Evolutionary conservation across 2,888 invertebrate species (phyloP).

Genomic region (Cephus nigrinus): DNA sequence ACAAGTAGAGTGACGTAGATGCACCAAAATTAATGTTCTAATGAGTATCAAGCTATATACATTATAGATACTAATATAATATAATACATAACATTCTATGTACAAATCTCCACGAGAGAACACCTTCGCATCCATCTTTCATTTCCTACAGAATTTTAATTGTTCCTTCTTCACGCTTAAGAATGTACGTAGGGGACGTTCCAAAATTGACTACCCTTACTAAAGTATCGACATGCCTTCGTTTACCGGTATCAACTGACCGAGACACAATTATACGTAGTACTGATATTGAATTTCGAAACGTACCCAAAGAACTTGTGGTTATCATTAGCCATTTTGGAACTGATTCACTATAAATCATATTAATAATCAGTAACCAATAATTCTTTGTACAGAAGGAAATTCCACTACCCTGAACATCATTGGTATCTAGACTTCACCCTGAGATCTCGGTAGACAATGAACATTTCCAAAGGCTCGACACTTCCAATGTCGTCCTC

Average conservation of each 20-base stretch:
- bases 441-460: not conserved
- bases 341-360: not conserved
- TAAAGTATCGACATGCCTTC: too few species aligned
- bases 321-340: not conserved
- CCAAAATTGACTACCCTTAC: too few species aligned
- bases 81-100: not conserved
- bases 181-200: too few species aligned
- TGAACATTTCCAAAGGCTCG: not conserved
- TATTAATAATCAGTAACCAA: not conserved
- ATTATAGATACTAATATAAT: not conserved
- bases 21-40: not conserved
- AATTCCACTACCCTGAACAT: not conserved
- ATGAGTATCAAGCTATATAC: not conserved
- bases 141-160: not conserved
- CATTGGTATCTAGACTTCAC: not conserved
- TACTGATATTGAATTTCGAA: too few species aligned
- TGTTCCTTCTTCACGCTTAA: not conserved
- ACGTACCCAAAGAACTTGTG: not conserved
- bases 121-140: not conserved
- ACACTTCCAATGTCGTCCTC: conserved; percentile 13
- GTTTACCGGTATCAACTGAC: too few species aligned
- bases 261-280: too few species aligned
- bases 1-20: not conserved
- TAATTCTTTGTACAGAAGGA: not conserved
- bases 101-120: not conserved